Evolutionary conservation across 2,888 invertebrate genomes (phyloP).

Genomic region (Augochlorella aurata): DNA sequence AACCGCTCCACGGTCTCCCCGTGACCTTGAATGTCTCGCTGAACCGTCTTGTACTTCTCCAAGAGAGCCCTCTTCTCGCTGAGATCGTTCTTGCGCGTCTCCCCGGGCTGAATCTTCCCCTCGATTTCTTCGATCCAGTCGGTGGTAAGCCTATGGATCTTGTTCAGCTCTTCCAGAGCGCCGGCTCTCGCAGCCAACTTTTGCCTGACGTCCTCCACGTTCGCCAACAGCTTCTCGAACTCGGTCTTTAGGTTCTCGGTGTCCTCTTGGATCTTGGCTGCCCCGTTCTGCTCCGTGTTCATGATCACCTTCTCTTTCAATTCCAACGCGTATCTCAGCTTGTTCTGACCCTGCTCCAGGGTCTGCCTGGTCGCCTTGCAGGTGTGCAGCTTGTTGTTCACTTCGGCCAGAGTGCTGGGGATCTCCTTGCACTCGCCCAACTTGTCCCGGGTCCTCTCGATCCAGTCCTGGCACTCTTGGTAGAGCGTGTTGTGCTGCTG

Average conservation of each 20-base stretch:
- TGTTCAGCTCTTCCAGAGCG: conserved; percentile 93
- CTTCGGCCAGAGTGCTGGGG: conserved; percentile 91
- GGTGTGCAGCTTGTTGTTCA: conserved; percentile 92
- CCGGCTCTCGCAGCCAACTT: conserved; percentile 89
- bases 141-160: conserved; percentile 89
- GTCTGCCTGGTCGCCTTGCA: conserved; percentile 95
- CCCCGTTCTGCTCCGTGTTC: conserved; percentile 95
- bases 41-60: conserved; percentile 92
- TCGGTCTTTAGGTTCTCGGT: conserved; percentile 94
- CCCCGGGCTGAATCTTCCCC: conserved; percentile 89
- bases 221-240: conserved; percentile 92
- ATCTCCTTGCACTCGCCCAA: conserved; percentile 91
- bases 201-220: conserved; percentile 90
- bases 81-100: conserved; percentile 90
- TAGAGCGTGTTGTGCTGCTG: conserved; percentile 96
- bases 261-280: conserved; percentile 94
- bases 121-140: conserved; percentile 96
- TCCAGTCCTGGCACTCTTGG: conserved; percentile 96
- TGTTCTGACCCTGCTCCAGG: conserved; percentile 95
- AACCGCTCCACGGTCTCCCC: conserved; percentile 90
- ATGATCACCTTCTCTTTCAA: conserved; percentile 96
- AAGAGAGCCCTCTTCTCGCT: conserved; percentile 95
- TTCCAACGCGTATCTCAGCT: conserved; percentile 92
- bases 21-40: conserved; percentile 91
- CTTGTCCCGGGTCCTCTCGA: conserved; percentile 93